Base-by-base conservation (phyloP, 1,140 invertebrate genomes). In the Drosophila quadrilineata region DNA sequence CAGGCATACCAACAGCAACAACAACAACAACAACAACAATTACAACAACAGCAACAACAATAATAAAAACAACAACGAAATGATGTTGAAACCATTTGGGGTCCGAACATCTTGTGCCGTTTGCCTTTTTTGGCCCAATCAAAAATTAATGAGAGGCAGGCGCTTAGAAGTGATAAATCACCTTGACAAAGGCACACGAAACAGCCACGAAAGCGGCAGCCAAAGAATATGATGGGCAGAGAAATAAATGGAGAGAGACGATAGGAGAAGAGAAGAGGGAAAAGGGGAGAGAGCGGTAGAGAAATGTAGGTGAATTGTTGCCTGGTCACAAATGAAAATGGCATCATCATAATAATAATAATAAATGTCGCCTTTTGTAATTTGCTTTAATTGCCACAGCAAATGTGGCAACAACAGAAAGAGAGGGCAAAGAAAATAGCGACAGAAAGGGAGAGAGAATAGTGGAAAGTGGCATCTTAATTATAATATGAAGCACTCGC, bases 141-240 rank as follows among this genome's bases (percentile, higher is more conserved):
- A 85, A 85, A 85, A 85, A 85, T 85, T 85, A 85, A 85, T 85
- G 79, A 85, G 79, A 71, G 77, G 73, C 76, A 82, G 70, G 74
- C 79, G 79, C 79, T 84, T 84, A 84, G 73, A 84, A 73, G 79
- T 85, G 80, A 85, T 85, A 85, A 85, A 85, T 85, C 79, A 85
- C 79, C 79, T 85, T 79, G 75, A 85, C 71, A 85, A 79, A 84
- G 82, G 77, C 68, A 57, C 46, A 71, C 6, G 41, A 54, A 54
- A 45, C 28, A 67, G 59, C 12, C 22, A 3, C 4, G 9, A 14
- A 10, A 24, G 33, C 48, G n/a, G 29, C 29, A 49, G 26, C 16
- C 12, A 29, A 28, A 10, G 12, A 38, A 24, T 9, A 38, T 6
- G 43, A 35, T 21, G 28, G 38, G 12, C 41, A 50, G 24, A 17